Evolutionary conservation across 2,888 invertebrate species (phyloP), one percentile per base, ranked within the genome.

Genomic region (Drosophila rellima): DNA sequence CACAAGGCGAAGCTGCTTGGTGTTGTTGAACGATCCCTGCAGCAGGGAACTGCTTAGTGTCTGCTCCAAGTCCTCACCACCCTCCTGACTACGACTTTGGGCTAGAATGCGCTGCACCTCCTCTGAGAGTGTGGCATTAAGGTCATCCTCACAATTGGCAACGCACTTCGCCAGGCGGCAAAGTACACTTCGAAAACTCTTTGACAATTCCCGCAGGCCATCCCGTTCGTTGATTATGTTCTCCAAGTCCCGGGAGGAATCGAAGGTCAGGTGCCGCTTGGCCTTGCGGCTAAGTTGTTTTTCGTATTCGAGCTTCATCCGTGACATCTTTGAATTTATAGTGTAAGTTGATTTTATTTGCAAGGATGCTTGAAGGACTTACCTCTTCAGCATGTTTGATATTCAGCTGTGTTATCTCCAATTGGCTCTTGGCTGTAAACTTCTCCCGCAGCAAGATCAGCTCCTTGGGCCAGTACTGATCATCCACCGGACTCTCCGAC

Each of bases 391-490:
- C 93, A 91, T 95, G 94, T 78, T 93, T 92, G 47, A 93, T 92
- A 86, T 94, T 93, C 71, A 95, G 81, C 68, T 94, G 93, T 40
- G 93, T 94, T 26, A 95, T 94, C 91, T 95, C 94, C 68, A 93
- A 91, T 90, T 94, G 94, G 86, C 95, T 94, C 90, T 95, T 95
- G 20, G 94, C 94, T 57, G 95, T 95, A 73, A 96, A 95, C 93
- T 95, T 95, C 92, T 96, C 95, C 15, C 96, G 93, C 39, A 96
- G 92, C 75, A 95, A 94, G 55, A 96, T 93, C 77, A 96, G 93
- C 92, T 96, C 96, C 68, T 94, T 92, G 40, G 96, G 96, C 96
- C 96, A 96, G 84, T 94, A 94, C 60, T 95, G 95, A 91, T 95
- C 94, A 89, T 95, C 95, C 57, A 95, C 94, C 70, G 94, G 95